Base-by-base conservation (phyloP, 2,888 invertebrate species). In the Ommatoiulus sabulosus region DNA sequence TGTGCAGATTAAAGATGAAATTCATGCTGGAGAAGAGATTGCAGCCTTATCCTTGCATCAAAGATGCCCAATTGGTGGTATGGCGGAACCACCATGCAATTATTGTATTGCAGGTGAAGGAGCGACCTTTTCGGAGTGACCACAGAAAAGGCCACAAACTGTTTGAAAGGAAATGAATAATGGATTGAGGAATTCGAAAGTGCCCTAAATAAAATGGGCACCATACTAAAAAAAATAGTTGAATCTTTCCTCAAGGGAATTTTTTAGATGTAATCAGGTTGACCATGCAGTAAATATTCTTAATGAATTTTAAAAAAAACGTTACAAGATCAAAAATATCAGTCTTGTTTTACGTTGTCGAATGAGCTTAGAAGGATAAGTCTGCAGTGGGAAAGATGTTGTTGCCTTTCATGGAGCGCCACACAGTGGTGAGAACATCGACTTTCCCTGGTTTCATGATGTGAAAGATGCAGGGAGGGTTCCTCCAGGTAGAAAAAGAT, bases 1-100 rank as follows among this genome's bases (percentile, higher is more conserved):
- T 80, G 80, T 35, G 80, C 80, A 80, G 80, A 80, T 80, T 80
- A 80, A 35, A 80, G 80, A 80, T 80, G 15, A 12, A 35, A 35
- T 80, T 80, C 80, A 80, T 80, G 80, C 80, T 12, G 80, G 10
- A 80, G 80, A 80, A 80, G 57, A 80, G 12, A 80, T 0, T 12
- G 35, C 80, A 80, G 15, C 35, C 80, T 24, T 80, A 80, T 80
- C 72, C 72, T 72, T 80, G 80, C 15, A 35, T 80, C 35, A 24
- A 80, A 80, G 24, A 35, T 80, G 35, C 80, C 80, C 80, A 35
- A 57, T 35, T 80, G 12, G 80, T 12, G 80, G 35, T 35, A 35
- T 72, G 12, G 48, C 52, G 12, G 7, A 5, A 80, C 72, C 35
- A n/a, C 52, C 12, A 52, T 52, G 52, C 3, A 52, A 52, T 8